Conservation (phyloP, 2,888 invertebrate genomes). For the Pterobdella sp. region DNA sequence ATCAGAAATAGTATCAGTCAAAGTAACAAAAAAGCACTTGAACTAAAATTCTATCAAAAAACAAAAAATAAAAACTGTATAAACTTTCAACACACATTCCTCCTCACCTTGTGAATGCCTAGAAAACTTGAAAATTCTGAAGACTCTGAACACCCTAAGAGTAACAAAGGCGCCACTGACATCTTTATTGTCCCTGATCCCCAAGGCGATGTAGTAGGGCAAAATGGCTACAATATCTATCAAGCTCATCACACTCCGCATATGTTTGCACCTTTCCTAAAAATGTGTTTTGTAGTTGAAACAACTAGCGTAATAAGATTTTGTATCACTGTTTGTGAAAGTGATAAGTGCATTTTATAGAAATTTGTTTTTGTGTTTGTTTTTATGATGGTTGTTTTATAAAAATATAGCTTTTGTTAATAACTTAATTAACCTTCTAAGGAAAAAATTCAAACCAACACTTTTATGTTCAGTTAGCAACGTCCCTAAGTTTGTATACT, state of each 20-base stretch:
- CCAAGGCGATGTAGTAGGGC: slow-evolving; percentile 93
- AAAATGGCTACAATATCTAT: slow-evolving; percentile 98
- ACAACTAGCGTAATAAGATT: too few species aligned
- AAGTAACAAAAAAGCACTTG: background rate
- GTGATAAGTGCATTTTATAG: too few species aligned
- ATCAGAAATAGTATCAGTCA: background rate
- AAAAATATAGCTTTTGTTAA: too few species aligned
- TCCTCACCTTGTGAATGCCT: slow-evolving; percentile 75
- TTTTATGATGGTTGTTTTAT: too few species aligned
- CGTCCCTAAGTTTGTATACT: too few species aligned
- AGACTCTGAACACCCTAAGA: slow-evolving; percentile 94
- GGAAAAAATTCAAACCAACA: too few species aligned
- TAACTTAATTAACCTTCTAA: too few species aligned
- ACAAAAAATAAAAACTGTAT: too few species aligned
- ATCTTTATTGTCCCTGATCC: slow-evolving; percentile 91
- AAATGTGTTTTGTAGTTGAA: slow-evolving; percentile 78
- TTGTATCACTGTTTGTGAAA: too few species aligned
- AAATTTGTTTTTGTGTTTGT: too few species aligned
- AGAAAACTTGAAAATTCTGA: slow-evolving; percentile 99
- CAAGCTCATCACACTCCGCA: slow-evolving; percentile 95
- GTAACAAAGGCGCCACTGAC: slow-evolving; percentile 98
- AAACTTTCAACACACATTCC: background rate
- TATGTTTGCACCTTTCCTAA: slow-evolving; percentile 92
- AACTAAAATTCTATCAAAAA: too few species aligned
- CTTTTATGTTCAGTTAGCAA: too few species aligned